These are phyloP conservation scores for Pontoporia blainvillei DNA, from an alignment of 2,113 vertebrate genomes.

Conservation along the genomic window DNA sequence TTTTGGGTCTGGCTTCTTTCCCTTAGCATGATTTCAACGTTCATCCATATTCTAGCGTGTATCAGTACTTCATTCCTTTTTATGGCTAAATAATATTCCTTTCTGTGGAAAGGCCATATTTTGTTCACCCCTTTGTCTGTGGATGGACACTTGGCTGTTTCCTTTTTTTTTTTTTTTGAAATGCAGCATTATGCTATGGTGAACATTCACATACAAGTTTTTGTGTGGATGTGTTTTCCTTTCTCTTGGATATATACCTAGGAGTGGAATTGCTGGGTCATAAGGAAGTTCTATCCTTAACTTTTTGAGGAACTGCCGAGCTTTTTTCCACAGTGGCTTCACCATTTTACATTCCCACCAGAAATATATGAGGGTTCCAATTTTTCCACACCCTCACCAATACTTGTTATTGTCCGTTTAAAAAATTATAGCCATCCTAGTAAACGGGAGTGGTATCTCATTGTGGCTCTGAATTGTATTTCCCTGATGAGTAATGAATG, in stretches of 20 bases:
- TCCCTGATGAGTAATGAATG: not conserved
- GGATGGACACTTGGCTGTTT: not conserved
- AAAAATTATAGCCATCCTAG: not conserved
- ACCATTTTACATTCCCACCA: not conserved
- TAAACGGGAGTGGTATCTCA: not conserved
- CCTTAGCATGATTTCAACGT: not conserved
- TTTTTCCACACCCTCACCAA: not conserved
- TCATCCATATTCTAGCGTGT: not conserved
- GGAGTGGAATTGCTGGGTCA: not conserved
- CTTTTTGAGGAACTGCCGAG: not conserved
- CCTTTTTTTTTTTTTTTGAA: not conserved
- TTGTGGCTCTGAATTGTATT: not conserved
- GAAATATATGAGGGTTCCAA: not conserved
- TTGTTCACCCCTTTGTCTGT: not conserved
- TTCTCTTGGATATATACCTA: not conserved
- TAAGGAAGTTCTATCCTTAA: not conserved
- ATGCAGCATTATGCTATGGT: not conserved
- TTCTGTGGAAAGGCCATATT: not conserved
- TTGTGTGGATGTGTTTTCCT: not conserved
- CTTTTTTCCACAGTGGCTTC: not conserved
- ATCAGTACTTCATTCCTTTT: not conserved
- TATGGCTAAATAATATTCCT: not conserved
- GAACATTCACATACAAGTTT: not conserved
- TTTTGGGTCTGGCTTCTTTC: not conserved
- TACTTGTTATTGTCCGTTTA: not conserved